These are phyloP conservation scores for Drosophila kokeensis DNA, from an alignment of 2,888 invertebrate species.

Conservation along the genomic window DNA sequence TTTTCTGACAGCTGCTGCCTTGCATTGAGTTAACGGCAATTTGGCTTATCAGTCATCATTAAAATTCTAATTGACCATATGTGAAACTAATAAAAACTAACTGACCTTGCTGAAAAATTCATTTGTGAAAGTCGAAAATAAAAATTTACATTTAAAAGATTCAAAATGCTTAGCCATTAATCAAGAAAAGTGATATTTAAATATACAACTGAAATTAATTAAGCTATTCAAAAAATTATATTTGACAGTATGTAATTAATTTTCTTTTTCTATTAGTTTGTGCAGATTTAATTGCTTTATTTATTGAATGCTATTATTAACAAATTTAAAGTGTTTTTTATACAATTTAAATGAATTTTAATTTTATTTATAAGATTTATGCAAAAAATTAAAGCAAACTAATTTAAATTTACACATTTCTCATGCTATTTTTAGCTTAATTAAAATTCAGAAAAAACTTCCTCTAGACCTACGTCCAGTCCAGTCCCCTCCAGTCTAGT, in stretches of 20 bases:
- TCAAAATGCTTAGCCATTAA: neutral
- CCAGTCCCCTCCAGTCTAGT: neutral
- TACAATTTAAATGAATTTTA: neutral
- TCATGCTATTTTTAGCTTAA: conserved; percentile 13
- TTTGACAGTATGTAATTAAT: neutral
- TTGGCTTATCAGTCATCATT: conserved; percentile 13
- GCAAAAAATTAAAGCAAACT: neutral
- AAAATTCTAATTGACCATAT: conserved; percentile 3
- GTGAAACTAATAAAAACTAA: neutral
- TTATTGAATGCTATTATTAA: neutral
- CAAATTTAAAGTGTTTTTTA: neutral
- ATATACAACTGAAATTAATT: neutral
- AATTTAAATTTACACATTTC: neutral
- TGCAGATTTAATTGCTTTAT: neutral
- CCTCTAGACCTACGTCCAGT: conserved; percentile 12
- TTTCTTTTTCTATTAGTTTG: neutral
- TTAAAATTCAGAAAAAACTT: conserved; percentile 12
- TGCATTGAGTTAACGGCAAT: conserved; percentile 9
- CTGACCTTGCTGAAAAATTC: conserved; percentile 14
- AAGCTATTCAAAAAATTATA: neutral
- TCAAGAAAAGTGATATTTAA: neutral
- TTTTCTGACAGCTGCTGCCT: conserved; percentile 1
- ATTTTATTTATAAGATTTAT: neutral
- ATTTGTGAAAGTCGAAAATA: conserved; percentile 9
- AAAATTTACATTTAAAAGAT: neutral